Evolutionary conservation across 2,888 invertebrate species (phyloP), one percentile per base, ranked within the genome.

Genomic region (Chalcis sispes): DNA sequence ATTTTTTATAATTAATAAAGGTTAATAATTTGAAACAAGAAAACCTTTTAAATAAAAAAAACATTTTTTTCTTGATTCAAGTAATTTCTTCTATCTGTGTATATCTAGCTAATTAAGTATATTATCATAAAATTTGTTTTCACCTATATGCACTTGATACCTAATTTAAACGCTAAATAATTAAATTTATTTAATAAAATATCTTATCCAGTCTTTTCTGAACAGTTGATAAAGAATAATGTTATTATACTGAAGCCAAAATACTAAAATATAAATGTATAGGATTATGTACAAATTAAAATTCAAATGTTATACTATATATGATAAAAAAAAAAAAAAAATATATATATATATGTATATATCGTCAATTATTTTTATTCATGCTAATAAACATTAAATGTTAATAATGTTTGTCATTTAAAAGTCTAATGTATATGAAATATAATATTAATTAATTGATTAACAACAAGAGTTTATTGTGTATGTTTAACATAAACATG

Each of bases 401-500:
- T 56, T 46, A 7, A 48, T 10, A 3, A 36, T 27, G 3, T 15
- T 25, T 54, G 40, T 27, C 23, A 40, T 61, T 59, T 48, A 2
- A 32, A 5, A 48, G 23, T 40, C n/a, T 56, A 36, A 52, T 66
- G 20, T 46, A 3, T 20, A n/a, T n/a, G n/a, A n/a, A 36, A 29
- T 29, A 61, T 7, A 27, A 18, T 40, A n/a, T 18, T n/a, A 15
- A 32, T 56, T n/a, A n/a, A n/a, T 20, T n/a, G 20, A 48, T 18
- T 58, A 48, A 46, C 13, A 50, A 50, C 25, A 62, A 46, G 46
- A 23, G 46, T 54, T 52, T 62, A 29, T 40, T 52, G 62, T 71
- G 48, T 65, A 52, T 59, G 69, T 75, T 46, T 10, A 29, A 71
- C 75, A 71, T 13, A 64, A 46, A 65, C 75, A 75, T 75, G 71